A percentile compares a stretch with the other conserved stretches of the same genome.
These are phyloP conservation scores for Equus quagga DNA, from an alignment of 2,113 vertebrate genomes.

Conservation along the genomic window DNA sequence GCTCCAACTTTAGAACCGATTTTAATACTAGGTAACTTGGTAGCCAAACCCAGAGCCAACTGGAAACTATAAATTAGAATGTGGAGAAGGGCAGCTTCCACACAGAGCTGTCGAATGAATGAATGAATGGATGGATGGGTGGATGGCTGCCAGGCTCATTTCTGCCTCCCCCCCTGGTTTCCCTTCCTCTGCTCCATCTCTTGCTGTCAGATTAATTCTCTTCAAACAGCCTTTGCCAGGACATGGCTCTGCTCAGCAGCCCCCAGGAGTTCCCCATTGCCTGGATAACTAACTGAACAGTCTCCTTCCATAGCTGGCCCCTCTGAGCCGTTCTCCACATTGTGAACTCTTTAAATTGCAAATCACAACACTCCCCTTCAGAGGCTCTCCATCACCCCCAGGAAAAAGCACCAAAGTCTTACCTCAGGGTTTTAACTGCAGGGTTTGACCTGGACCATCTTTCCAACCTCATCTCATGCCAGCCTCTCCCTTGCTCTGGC, in stretches of 20 bases:
- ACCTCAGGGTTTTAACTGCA: neutral
- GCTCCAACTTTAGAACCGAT: neutral
- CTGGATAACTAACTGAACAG: neutral
- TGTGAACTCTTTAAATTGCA: neutral
- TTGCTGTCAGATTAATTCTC: neutral
- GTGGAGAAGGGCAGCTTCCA: neutral
- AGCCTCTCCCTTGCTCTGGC: neutral
- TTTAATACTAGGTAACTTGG: slow-evolving; percentile 6
- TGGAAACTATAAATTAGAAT: neutral
- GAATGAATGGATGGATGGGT: neutral
- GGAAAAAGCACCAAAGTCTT: neutral
- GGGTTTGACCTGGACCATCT: neutral
- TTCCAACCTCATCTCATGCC: neutral
- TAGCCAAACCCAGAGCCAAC: neutral
- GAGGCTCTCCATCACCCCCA: neutral
- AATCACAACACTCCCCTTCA: neutral
- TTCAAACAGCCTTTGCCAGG: neutral
- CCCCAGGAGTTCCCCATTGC: neutral
- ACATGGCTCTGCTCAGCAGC: neutral
- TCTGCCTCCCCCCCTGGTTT: neutral
- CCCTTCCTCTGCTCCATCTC: neutral
- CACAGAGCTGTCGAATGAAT: neutral
- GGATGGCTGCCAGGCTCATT: neutral
- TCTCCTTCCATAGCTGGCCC: neutral
- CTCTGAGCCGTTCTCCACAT: neutral